Base-by-base conservation (phyloP, 2,113 vertebrate genomes). In the Carassius carassius region DNA sequence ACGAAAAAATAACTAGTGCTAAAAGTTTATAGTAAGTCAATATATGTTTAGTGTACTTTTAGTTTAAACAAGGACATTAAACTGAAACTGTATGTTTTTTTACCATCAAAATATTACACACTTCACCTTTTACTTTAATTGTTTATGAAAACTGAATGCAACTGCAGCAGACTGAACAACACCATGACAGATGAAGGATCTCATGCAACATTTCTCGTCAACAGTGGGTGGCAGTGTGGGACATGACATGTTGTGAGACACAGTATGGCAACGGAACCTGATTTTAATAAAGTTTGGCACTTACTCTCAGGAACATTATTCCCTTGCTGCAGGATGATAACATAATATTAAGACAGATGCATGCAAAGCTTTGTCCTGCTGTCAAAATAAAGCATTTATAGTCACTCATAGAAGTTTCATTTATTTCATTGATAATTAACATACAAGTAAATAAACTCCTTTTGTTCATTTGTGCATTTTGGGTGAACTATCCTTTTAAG, bases 251-350 rank as follows among this genome's bases (percentile, higher is more conserved):
- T 41, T 54, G 21, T 78, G 54, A 62, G 19, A 77, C 74, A 78
- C 51, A 35, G 29, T 62, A 60, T 78, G 76, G 12, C 29, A 23
- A 41, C 25, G 4, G 79, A 72, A 74, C 82, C 44, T 81, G 69
- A 81, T 60, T 84, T 84, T 63, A 85, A 86, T 49, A 78, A 84
- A 85, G 78, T 25, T 70, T 84, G 21, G n/a, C 73, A 88, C 87
- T 86, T 86, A 88, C 87, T 88, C 78, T 84, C 82, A 78, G 85
- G 54, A 81, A 85, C 78, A 77, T 82, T 87, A 86, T 75, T 69
- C 58, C 85, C 73, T 86, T 86, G 87, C 87, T 88, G 85, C 80
- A 82, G 80, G 56, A 84, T 49, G 44, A 88, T 63, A 80, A 82
- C 84, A 86, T 25, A 82, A 58, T 19, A 82, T 81, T 69, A 62